Conservation (phyloP, 2,797 vertebrate species). For the Rhinichthys osculus region DNA sequence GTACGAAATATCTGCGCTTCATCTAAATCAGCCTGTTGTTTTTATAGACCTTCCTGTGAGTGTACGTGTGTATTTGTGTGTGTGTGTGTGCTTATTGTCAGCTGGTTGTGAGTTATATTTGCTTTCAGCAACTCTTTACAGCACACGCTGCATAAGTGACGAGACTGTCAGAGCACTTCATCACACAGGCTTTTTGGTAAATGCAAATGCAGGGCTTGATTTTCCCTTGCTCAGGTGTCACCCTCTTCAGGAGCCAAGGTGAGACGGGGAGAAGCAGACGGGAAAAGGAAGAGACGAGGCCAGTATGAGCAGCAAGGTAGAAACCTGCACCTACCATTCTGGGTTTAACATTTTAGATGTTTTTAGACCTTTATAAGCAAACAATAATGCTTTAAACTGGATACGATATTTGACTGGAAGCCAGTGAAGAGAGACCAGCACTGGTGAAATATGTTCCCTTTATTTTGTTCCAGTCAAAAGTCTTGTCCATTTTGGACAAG, state of each 20-base stretch:
- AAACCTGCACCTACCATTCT: neutral
- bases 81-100: slow-evolving; percentile 27
- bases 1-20: neutral
- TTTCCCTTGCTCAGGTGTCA: slow-evolving; percentile 64
- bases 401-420: too few species aligned
- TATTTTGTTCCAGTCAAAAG: too few species aligned
- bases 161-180: slow-evolving; percentile 71
- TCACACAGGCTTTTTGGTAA: slow-evolving; percentile 67
- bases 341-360: neutral
- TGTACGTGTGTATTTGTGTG: slow-evolving; percentile 9
- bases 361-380: too few species aligned
- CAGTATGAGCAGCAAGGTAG: neutral
- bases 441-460: too few species aligned
- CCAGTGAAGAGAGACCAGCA: too few species aligned
- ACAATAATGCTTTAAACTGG: too few species aligned
- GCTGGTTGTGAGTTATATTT: slow-evolving; percentile 66
- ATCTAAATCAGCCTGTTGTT: slow-evolving; percentile 51
- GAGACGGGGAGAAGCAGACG: slow-evolving; percentile 49
- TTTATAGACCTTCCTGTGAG: neutral
- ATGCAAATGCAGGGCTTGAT: slow-evolving; percentile 68
- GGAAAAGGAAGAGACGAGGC: slow-evolving; percentile 11
- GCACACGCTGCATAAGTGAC: slow-evolving; percentile 64
- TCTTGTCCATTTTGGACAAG: too few species aligned
- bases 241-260: slow-evolving; percentile 60
- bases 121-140: slow-evolving; percentile 73